Conservation (phyloP, 2,888 invertebrate species). For the Operophtera brumata region DNA sequence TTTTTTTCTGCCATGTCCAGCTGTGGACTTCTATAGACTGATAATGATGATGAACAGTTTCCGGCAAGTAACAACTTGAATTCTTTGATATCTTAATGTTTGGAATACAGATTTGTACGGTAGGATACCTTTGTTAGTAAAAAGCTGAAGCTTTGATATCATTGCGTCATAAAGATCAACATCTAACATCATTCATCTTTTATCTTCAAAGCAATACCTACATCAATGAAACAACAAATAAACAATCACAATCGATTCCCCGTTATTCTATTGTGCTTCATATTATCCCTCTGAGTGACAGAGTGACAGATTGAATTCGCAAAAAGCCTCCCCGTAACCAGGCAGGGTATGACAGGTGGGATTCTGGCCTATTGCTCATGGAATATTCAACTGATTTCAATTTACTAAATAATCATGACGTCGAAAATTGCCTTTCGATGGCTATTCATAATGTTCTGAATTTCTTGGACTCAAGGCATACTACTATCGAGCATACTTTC, state of each 20-base stretch:
- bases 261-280: conserved; percentile 12
- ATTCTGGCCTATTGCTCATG: not conserved
- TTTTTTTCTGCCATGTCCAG: no score
- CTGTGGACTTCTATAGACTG: no score
- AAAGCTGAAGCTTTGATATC: no score
- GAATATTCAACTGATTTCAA: not conserved
- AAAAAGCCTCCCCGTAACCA: conserved; percentile 32
- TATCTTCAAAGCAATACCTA: conserved; percentile 1
- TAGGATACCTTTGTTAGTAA: no score
- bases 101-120: no score
- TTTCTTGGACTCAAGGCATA: no score
- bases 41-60: no score
- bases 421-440: not conserved
- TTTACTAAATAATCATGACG: not conserved
- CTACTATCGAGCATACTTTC: no score
- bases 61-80: no score
- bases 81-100: no score
- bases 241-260: conserved; percentile 1
- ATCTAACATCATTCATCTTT: not conserved
- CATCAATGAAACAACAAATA: not conserved
- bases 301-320: conserved; percentile 48
- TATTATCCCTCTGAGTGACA: conserved; percentile 34
- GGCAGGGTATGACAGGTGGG: not conserved
- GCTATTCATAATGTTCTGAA: no score
- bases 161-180: no score